These are phyloP conservation scores for Lycaon pictus DNA, from an alignment of 2,113 vertebrate species.

Conservation along the genomic window DNA sequence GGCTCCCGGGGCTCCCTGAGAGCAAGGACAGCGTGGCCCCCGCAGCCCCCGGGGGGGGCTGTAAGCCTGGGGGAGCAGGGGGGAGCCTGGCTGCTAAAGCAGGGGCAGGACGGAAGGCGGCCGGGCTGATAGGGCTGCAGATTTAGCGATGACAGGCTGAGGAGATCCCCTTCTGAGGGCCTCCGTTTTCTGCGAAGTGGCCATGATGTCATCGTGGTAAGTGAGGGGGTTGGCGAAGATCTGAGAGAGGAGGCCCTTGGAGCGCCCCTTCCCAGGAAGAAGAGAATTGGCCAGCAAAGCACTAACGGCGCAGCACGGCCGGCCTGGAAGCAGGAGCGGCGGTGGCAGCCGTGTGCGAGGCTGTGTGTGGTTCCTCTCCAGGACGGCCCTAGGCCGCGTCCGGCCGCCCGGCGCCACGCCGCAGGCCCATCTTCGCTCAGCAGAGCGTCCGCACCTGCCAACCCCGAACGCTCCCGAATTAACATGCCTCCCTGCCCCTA, in stretches of 20 bases:
- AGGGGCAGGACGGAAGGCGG: neutral
- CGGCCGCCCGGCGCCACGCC: no score
- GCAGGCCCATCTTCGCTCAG: neutral
- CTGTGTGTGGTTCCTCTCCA: no score
- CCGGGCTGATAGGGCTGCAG: neutral
- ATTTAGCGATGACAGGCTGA: neutral
- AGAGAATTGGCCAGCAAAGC: neutral
- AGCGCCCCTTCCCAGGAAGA: neutral
- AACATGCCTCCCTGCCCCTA: neutral
- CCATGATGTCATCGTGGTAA: neutral
- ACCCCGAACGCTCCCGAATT: neutral
- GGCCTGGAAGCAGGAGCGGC: neutral
- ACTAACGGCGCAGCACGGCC: neutral
- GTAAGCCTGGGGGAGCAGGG: neutral
- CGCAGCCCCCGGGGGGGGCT: neutral
- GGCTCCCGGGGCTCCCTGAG: neutral
- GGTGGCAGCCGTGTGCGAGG: no score
- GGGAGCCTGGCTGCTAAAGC: neutral
- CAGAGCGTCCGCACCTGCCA: neutral
- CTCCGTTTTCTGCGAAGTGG: neutral
- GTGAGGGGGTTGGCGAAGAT: neutral
- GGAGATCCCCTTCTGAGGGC: neutral
- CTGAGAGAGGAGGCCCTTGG: neutral
- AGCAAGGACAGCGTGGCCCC: fast-evolving
- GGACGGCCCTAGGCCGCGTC: neutral